Evolutionary conservation across 1,140 invertebrate species (phyloP).

Genomic region (Magallana ariakensis): DNA sequence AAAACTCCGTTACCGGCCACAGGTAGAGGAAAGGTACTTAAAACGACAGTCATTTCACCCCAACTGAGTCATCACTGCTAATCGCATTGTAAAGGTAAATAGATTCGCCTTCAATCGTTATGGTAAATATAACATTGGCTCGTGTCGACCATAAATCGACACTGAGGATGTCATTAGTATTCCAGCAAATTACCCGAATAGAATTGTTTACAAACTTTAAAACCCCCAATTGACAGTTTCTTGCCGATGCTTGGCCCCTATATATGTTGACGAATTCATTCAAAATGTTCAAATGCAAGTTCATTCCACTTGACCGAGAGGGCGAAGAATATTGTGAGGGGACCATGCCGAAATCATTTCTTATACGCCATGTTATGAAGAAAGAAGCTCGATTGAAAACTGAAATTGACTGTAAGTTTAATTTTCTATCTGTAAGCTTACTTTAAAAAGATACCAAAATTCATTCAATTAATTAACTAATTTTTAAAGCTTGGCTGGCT

Average conservation of each 20-base stretch:
- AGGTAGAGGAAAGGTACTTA: constrained; percentile 21
- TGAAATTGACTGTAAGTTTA: not conserved
- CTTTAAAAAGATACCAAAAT: too few species aligned
- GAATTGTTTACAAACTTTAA: constrained; percentile 39
- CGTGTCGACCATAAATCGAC: constrained; percentile 29
- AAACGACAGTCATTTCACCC: constrained; percentile 10
- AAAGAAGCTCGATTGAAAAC: not conserved
- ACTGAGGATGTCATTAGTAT: constrained; percentile 35
- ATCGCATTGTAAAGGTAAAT: constrained; percentile 36
- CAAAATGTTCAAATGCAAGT: constrained; percentile 28
- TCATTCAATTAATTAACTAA: too few species aligned
- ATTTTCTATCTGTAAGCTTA: not conserved
- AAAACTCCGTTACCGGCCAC: constrained; percentile 12
- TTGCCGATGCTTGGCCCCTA: not conserved
- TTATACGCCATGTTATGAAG: constrained; percentile 14
- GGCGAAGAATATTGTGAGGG: not conserved
- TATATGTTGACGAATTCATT: constrained; percentile 38
- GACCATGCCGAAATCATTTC: constrained; percentile 14
- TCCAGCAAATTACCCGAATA: constrained; percentile 34
- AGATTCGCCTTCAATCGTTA: constrained; percentile 36
- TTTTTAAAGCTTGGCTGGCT: too few species aligned
- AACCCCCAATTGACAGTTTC: constrained; percentile 35
- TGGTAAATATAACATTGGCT: constrained; percentile 34
- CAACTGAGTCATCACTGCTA: constrained; percentile 30
- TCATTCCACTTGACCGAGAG: not conserved